Base-by-base conservation (phyloP, 2,888 invertebrate genomes). In the Brenthis daphne region DNA sequence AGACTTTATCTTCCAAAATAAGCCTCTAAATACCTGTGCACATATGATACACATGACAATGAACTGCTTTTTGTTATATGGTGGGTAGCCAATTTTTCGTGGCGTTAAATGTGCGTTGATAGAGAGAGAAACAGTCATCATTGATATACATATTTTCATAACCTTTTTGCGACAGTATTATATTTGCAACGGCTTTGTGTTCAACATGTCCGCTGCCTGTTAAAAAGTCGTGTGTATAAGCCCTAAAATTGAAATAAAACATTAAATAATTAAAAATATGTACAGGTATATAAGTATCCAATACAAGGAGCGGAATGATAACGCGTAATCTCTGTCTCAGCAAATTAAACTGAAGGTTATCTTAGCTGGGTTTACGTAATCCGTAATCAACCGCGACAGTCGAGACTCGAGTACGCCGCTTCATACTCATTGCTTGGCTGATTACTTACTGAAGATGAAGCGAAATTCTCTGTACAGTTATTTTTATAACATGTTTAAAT, bases 311-410 rank as follows among this genome's bases (percentile, higher is more conserved):
- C 12, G 29, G 24, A 29, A 48, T 11, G 48, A 48, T 63, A 37
- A 63, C 20, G 53, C 20, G 37, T 43, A 63, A 63, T 43, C 54
- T 63, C 63, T 14, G 29, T 20, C n/a, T 64, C 33, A 20, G 48
- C 29, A 50, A 57, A 50, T 65, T 65, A 65, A 65, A 57, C 64
- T 57, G 57, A 65, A 50, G 55, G 57, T 57, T 48, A 57, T 50
- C 56, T 65, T 53, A 65, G 56, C 63, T 54, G 4, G 37, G 37
- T 16, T 16, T 63, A 20, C 20, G 63, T 63, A 63, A 63, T 51
- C 43, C 14, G 63, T 63, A 43, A 54, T 53, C 51, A 61, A 50
- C 16, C 61, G 51, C 20, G 53, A 63, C 63, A 37, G 53, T 63
- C n/a, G 53, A 63, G 37, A 14, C 37, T 54, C 37, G 14, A 51